phyloP scores from a whole-genome alignment of 2,888 invertebrate species.

The Leptothorax acervorum region DNA sequence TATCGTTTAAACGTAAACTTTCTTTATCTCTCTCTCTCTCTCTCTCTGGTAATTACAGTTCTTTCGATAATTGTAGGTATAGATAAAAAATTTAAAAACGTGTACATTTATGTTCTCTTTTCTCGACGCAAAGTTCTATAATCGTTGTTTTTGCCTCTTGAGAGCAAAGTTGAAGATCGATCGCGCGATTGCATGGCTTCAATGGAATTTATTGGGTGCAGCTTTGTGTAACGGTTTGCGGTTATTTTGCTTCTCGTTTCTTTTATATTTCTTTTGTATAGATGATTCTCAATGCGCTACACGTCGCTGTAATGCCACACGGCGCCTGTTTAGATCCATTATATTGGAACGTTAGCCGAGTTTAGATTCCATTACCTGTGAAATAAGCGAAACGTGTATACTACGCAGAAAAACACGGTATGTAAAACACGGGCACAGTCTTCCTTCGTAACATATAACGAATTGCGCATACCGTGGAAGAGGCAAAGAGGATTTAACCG shows the following conservation, averaged over 20 bases:
- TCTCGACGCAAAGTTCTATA: background rate
- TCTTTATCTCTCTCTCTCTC: background rate
- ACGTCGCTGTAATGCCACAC: background rate
- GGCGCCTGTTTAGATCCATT: constrained; percentile 41
- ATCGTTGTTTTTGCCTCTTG: background rate
- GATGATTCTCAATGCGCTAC: constrained; percentile 33
- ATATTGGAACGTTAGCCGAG: constrained; percentile 31
- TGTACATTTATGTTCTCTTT: background rate
- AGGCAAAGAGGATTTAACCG: constrained; percentile 30
- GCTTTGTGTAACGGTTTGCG: constrained; percentile 34
- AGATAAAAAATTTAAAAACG: background rate
- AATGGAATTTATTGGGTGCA: constrained; percentile 63
- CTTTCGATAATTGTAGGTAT: background rate
- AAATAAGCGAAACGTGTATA: constrained; percentile 24
- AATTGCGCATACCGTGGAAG: constrained; percentile 20
- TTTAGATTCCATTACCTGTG: constrained; percentile 54
- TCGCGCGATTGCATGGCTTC: constrained; percentile 47
- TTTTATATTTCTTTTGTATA: background rate
- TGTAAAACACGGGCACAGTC: background rate
- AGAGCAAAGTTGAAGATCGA: constrained; percentile 19
- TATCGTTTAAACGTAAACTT: background rate
- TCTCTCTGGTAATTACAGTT: background rate
- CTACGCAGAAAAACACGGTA: constrained; percentile 21
- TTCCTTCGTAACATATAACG: constrained; percentile 7
- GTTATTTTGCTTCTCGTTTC: constrained; percentile 21